Conservation (phyloP, 1,140 invertebrate species). For the Ceratoteleas bidentatus region DNA sequence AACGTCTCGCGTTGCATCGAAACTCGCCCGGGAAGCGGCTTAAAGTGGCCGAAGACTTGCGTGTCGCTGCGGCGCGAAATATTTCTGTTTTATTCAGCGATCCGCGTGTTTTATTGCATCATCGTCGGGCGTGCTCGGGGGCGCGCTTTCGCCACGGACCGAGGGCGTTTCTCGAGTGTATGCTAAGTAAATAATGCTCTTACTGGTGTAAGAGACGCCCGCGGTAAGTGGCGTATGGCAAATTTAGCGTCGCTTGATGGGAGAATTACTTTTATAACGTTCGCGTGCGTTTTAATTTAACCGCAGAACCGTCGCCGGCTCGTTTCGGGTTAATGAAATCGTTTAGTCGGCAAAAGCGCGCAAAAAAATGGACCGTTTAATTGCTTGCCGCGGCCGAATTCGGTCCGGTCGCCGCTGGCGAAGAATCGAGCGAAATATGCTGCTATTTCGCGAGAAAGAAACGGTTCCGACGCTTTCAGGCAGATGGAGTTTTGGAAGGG, state of each 20-base stretch:
- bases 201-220: slow-evolving; percentile 26
- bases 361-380: too few relatives aligned
- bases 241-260: slow-evolving; percentile 23
- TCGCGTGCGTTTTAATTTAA: slow-evolving; percentile 30
- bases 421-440: too few relatives aligned
- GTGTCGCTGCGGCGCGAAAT: too few relatives aligned
- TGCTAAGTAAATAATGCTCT: slow-evolving; percentile 48
- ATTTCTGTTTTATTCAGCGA: slow-evolving; percentile 35
- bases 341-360: too few relatives aligned
- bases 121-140: slow-evolving; percentile 10
- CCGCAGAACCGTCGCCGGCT: slow-evolving; percentile 5
- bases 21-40: too few relatives aligned
- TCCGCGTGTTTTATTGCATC: slow-evolving; percentile 40
- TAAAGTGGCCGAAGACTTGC: background rate
- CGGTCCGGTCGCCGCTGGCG: too few relatives aligned
- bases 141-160: slow-evolving; percentile 4
- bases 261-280: slow-evolving; percentile 30
- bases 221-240: slow-evolving; percentile 34
- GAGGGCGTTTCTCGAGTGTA: slow-evolving; percentile 25
- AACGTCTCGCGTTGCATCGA: too few relatives aligned
- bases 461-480: too few relatives aligned
- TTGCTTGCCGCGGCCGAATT: too few relatives aligned
- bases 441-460: too few relatives aligned
- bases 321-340: background rate
- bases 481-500: too few relatives aligned